Evolutionary conservation across 2,113 vertebrate genomes (phyloP).

Genomic region (Callithrix jacchus): DNA sequence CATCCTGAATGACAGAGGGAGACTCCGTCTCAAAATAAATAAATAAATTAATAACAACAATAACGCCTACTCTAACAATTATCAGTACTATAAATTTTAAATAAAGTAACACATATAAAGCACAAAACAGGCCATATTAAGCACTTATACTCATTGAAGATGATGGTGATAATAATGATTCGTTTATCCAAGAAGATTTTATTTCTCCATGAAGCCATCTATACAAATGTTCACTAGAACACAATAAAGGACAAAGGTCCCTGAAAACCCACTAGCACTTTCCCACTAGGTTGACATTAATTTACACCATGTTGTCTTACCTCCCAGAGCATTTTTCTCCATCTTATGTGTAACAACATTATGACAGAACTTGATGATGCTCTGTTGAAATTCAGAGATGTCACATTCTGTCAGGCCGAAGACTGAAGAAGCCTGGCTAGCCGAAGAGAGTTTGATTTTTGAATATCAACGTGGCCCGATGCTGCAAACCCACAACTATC

Average conservation of each 20-base stretch:
- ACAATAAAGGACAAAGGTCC: background rate
- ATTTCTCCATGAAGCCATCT: background rate
- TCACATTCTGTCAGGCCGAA: background rate
- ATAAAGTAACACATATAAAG: background rate
- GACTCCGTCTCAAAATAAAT: no score
- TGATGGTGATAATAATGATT: no score
- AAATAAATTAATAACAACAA: no score
- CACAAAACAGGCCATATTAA: fast-evolving
- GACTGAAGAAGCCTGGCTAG: background rate
- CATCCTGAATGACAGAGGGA: no score
- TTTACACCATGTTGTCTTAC: background rate
- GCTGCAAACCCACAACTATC: fast-evolving
- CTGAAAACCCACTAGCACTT: no score
- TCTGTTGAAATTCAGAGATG: background rate
- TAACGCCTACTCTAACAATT: fast-evolving
- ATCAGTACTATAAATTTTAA: background rate
- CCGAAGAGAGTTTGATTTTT: background rate
- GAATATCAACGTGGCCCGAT: background rate
- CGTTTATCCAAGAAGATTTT: background rate
- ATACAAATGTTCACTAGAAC: background rate
- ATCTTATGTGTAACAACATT: background rate
- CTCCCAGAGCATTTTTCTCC: background rate
- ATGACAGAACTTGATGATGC: background rate
- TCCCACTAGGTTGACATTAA: background rate
- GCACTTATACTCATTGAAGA: fast-evolving